phyloP scores from a whole-genome alignment of 2,888 invertebrate species.

The Anodontia alba region DNA sequence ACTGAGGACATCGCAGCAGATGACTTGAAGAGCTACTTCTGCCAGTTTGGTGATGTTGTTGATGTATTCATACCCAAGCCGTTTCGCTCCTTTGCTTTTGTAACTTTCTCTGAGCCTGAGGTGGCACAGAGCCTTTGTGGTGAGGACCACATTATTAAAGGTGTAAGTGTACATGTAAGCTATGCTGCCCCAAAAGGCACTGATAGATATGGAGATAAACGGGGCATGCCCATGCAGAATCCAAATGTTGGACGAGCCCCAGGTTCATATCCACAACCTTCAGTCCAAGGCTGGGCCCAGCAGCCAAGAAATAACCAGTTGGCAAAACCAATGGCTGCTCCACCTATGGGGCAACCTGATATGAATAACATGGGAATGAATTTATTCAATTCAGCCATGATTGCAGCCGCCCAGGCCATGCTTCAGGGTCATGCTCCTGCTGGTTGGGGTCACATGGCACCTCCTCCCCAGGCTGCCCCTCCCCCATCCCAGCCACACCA shows the following conservation, averaged over 20 bases:
- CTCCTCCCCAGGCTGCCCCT: conserved; percentile 53
- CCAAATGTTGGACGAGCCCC: conserved; percentile 32
- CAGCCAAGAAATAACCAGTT: conserved; percentile 50
- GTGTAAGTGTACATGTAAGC: conserved; percentile 89
- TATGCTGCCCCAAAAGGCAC: conserved; percentile 83
- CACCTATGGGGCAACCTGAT: conserved; percentile 55
- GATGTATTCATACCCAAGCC: conserved; percentile 98
- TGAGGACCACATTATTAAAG: conserved; percentile 97
- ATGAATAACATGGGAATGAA: conserved; percentile 74
- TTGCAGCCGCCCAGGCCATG: conserved; percentile 80
- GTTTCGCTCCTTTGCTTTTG: conserved; percentile 91
- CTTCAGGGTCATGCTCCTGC: conserved; percentile 67
- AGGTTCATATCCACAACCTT: conserved; percentile 49
- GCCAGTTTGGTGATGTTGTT: conserved; percentile 96
- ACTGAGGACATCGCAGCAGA: conserved; percentile 96
- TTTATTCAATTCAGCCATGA: conserved; percentile 78
- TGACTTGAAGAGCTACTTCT: conserved; percentile 93
- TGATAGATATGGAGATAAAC: conserved; percentile 67
- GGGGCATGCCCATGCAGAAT: conserved; percentile 46
- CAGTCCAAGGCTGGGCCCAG: conserved; percentile 37
- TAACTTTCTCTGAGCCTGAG: conserved; percentile 96
- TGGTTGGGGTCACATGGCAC: conserved; percentile 76
- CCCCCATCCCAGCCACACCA: conserved; percentile 50
- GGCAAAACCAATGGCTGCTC: conserved; percentile 50
- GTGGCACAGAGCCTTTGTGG: conserved; percentile 95